These are phyloP conservation scores for Hippocampus abdominalis DNA, from an alignment of 2,113 vertebrate genomes.

Conservation along the genomic window DNA sequence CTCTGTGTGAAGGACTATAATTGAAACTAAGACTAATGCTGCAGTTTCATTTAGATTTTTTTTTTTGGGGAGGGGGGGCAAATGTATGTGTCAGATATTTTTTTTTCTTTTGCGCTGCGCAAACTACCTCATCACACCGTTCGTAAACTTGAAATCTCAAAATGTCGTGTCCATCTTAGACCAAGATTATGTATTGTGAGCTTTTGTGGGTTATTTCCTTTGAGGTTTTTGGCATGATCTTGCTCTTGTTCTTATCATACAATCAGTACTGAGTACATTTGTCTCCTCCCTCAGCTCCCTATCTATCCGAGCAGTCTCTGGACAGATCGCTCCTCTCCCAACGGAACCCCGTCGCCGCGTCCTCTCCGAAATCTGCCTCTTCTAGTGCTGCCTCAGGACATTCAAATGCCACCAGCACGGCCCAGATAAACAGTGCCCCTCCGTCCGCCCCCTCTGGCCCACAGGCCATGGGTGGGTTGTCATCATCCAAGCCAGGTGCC, in stretches of 20 bases:
- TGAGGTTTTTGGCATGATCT: neutral
- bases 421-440: constrained; percentile 78
- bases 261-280: neutral
- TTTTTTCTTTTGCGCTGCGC: neutral
- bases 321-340: constrained; percentile 90
- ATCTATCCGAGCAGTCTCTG: constrained; percentile 88
- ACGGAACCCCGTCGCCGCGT: constrained; percentile 76
- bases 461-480: constrained; percentile 71
- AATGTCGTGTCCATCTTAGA: too few species aligned
- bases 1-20: too few species aligned
- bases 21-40: too few species aligned
- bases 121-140: neutral
- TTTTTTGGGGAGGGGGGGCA: too few species aligned
- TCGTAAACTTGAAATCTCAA: neutral
- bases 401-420: constrained; percentile 75
- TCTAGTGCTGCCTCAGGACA: constrained; percentile 74
- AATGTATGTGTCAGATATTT: too few species aligned
- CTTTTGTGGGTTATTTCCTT: neutral
- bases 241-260: neutral
- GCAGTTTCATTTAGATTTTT: too few species aligned
- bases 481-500: constrained; percentile 80
- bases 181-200: too few species aligned
- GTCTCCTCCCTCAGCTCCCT: constrained; percentile 77
- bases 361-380: constrained; percentile 67
- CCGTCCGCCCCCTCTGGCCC: constrained; percentile 77